Conservation (phyloP, 2,797 vertebrate genomes). For the Heteromormyrus szaboi region DNA sequence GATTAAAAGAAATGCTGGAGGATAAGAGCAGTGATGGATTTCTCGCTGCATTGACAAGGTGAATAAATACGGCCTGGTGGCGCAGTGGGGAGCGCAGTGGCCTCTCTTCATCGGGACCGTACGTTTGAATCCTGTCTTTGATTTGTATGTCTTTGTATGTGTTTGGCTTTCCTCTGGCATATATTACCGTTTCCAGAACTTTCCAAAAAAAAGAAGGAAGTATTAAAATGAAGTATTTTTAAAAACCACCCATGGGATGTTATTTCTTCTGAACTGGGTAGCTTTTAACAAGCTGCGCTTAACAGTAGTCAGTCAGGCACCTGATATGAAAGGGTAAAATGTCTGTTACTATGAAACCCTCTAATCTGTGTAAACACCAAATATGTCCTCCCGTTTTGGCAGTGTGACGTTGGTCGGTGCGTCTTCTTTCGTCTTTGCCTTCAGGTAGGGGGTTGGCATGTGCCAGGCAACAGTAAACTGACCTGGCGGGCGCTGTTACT, state of each 20-base stretch:
- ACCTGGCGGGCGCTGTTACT: neutral
- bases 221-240: neutral
- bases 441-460: neutral
- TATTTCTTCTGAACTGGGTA: neutral
- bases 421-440: neutral
- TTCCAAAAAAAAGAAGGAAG: neutral
- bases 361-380: conserved; percentile 29
- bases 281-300: neutral
- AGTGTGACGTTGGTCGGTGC: conserved; percentile 19
- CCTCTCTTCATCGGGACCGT: neutral
- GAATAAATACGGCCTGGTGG: neutral
- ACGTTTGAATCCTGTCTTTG: neutral
- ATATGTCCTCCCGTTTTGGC: conserved; percentile 38
- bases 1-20: neutral
- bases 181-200: neutral
- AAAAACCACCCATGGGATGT: neutral
- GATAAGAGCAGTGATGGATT: neutral
- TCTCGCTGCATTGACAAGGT: neutral
- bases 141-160: neutral
- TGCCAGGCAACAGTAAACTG: neutral
- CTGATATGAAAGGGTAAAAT: conserved; percentile 29
- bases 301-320: conserved; percentile 8
- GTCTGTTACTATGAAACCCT: conserved; percentile 15
- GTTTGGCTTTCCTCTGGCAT: neutral
- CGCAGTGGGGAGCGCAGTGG: neutral